Percentiles rank a stretch among this genome's conserved stretches.
Conservation (phyloP, 2,888 invertebrate genomes). For the Metallyticus violacea region DNA sequence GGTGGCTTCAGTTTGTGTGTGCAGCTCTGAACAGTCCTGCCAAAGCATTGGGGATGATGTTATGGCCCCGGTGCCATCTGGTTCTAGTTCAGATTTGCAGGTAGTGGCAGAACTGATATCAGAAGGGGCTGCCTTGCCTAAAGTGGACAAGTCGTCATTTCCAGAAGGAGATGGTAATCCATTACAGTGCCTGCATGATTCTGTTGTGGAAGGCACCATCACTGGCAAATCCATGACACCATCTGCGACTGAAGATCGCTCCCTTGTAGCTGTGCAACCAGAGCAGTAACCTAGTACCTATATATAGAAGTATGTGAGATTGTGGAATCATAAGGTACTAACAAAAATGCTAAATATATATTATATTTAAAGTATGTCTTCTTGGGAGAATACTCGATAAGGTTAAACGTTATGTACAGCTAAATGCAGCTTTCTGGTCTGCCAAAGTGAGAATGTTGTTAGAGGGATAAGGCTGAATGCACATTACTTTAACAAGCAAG, state of each 20-base stretch:
- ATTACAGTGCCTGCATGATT: constrained; percentile 5
- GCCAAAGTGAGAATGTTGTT: neutral
- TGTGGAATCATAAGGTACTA: no score
- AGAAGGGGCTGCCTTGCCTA: neutral
- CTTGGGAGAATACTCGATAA: neutral
- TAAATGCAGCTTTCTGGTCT: neutral
- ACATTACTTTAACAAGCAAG: no score
- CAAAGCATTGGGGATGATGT: neutral
- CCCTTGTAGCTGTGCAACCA: no score
- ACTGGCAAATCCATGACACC: neutral
- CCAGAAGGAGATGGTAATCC: neutral
- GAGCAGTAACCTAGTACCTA: neutral
- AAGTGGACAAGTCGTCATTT: neutral
- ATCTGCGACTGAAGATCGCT: no score
- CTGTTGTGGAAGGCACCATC: neutral
- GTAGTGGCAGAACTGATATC: neutral
- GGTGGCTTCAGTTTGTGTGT: neutral
- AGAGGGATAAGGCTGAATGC: neutral
- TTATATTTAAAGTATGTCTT: neutral
- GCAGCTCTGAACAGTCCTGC: neutral
- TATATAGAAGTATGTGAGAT: no score
- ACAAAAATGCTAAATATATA: no score
- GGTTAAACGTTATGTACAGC: no score
- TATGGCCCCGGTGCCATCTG: neutral
- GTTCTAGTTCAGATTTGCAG: neutral